These are phyloP conservation scores for Tiliacea aurago DNA, from an alignment of 2,888 invertebrate species.

Conservation along the genomic window DNA sequence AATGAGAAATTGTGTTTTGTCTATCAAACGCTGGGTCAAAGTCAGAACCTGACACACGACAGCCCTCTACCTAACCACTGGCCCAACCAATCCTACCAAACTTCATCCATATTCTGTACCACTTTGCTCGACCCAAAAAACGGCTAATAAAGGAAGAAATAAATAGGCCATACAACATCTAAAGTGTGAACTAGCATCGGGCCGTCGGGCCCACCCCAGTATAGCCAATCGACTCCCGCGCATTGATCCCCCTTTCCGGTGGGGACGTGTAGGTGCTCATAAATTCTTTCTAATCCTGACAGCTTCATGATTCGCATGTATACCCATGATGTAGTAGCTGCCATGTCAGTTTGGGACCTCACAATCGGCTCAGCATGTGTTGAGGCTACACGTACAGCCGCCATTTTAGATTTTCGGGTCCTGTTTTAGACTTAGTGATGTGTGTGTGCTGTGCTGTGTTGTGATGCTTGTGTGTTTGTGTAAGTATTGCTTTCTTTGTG, in stretches of 20 bases:
- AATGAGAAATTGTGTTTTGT: no score
- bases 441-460: conserved; percentile 65
- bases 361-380: conserved; percentile 79
- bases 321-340: conserved; percentile 76
- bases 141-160: conserved; percentile 35
- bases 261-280: conserved; percentile 83
- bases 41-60: no score
- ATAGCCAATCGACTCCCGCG: conserved; percentile 66
- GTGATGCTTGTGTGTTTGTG: conserved; percentile 72
- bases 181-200: conserved; percentile 32
- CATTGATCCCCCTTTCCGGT: conserved; percentile 80
- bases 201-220: conserved; percentile 60
- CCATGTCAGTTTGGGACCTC: conserved; percentile 67
- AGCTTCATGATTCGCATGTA: conserved; percentile 84
- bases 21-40: no score
- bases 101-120: background rate
- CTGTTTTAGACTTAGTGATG: conserved; percentile 62
- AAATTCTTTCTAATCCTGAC: conserved; percentile 89
- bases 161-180: conserved; percentile 25
- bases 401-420: conserved; percentile 73
- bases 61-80: background rate
- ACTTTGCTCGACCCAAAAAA: conserved; percentile 44
- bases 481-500: conserved; percentile 63
- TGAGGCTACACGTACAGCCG: conserved; percentile 78
- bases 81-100: background rate